These are phyloP conservation scores for Creontiades dilutus DNA, from an alignment of 2,888 invertebrate genomes.

Conservation along the genomic window DNA sequence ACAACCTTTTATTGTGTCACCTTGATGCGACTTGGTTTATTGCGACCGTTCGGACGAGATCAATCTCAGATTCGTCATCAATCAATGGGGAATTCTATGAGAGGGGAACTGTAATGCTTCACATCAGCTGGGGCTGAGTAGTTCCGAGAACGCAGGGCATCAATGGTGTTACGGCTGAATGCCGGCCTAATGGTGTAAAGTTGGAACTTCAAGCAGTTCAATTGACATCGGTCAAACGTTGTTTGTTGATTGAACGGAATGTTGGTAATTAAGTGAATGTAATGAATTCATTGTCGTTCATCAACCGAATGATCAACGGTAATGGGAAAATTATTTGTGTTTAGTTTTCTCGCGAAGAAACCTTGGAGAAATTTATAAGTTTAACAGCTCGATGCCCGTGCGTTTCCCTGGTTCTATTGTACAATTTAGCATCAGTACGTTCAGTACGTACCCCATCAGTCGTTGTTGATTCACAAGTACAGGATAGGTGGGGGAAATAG, in stretches of 20 bases:
- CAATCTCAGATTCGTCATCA: neutral
- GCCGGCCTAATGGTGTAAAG: neutral
- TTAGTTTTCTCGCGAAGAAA: too few relatives aligned
- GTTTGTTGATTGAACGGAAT: neutral
- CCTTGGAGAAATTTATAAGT: too few relatives aligned
- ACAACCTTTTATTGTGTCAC: constrained; percentile 43
- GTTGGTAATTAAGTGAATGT: neutral
- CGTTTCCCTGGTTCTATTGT: too few relatives aligned
- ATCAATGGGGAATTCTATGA: neutral
- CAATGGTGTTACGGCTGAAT: neutral
- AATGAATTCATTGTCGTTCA: too few relatives aligned
- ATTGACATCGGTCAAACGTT: neutral
- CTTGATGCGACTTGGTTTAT: constrained; percentile 4
- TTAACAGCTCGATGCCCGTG: too few relatives aligned
- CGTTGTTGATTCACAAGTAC: too few relatives aligned
- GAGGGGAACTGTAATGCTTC: neutral
- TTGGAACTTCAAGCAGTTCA: neutral
- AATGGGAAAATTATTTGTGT: too few relatives aligned
- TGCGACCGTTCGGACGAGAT: constrained; percentile 3
- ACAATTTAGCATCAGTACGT: too few relatives aligned
- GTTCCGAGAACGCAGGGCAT: neutral
- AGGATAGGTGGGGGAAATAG: too few relatives aligned
- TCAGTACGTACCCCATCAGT: too few relatives aligned
- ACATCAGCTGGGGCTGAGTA: neutral
- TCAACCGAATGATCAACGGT: too few relatives aligned